A percentile compares a stretch with the other conserved stretches of the same genome.
These are phyloP conservation scores for Prosopocoilus inquinatus DNA, from an alignment of 2,888 invertebrate species.

Conservation along the genomic window DNA sequence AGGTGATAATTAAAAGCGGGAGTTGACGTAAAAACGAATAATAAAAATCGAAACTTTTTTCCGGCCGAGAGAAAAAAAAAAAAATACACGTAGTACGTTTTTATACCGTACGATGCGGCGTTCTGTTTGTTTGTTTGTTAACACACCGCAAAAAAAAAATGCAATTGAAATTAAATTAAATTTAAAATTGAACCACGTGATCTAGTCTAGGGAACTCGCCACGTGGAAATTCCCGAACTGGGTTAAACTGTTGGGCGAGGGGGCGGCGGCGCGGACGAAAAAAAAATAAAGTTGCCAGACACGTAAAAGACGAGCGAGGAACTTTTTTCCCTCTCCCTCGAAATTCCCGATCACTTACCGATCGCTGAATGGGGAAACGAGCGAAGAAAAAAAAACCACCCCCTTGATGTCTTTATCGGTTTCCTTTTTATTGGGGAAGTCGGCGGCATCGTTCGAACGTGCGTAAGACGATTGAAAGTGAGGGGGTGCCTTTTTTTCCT, in stretches of 20 bases:
- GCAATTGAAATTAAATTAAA: too few species aligned
- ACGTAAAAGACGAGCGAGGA: conserved; percentile 4
- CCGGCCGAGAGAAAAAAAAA: too few species aligned
- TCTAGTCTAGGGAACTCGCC: too few species aligned
- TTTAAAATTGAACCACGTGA: too few species aligned
- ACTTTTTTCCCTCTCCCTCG: conserved; percentile 19
- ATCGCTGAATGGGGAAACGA: conserved; percentile 21
- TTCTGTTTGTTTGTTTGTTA: too few species aligned
- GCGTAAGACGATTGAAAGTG: conserved; percentile 23
- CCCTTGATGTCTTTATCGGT: conserved; percentile 32
- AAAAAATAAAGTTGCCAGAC: conserved; percentile 5
- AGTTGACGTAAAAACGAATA: not conserved
- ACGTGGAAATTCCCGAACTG: not conserved
- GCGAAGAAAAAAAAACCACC: conserved; percentile 28
- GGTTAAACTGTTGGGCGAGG: conserved; percentile 7
- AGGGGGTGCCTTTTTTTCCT: conserved; percentile 21
- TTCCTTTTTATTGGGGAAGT: conserved; percentile 29
- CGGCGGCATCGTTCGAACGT: conserved; percentile 23
- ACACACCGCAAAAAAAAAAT: too few species aligned
- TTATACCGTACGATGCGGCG: too few species aligned
- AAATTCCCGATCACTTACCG: conserved; percentile 34
- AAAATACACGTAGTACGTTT: too few species aligned
- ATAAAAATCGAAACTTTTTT: too few species aligned
- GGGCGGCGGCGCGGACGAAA: not conserved
- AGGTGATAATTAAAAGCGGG: conserved; percentile 1